Evolutionary conservation across 2,797 vertebrate genomes (phyloP).

Genomic region (Hozukius guyotensis): DNA sequence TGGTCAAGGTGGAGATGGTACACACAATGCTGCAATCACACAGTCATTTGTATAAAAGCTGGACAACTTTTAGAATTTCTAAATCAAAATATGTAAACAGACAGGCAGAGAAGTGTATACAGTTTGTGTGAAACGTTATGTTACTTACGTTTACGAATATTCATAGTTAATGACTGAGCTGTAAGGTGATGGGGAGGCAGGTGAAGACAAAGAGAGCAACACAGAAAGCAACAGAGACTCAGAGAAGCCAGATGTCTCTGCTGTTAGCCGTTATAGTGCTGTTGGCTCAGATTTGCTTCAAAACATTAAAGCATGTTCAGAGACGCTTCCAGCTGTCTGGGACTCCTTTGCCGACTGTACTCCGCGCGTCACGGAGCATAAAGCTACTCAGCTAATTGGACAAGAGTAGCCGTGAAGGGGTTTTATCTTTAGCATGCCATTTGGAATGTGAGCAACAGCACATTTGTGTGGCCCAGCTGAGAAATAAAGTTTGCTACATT

Average conservation of each 20-base stretch:
- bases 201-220: neutral
- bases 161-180: neutral
- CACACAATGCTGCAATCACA: neutral
- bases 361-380: constrained; percentile 38
- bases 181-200: neutral
- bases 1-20: neutral
- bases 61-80: neutral
- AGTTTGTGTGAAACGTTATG: neutral
- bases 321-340: constrained; percentile 40
- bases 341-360: constrained; percentile 23
- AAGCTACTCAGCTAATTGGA: constrained; percentile 31
- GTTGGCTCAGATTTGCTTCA: constrained; percentile 54
- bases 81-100: neutral
- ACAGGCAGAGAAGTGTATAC: neutral
- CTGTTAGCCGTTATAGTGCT: constrained; percentile 14
- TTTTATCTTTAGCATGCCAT: constrained; percentile 22
- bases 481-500: neutral
- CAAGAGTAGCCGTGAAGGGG: constrained; percentile 9
- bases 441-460: neutral
- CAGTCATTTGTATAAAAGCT: neutral
- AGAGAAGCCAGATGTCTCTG: constrained; percentile 28
- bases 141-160: neutral
- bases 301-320: constrained; percentile 21
- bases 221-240: neutral
- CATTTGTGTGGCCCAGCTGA: neutral